Evolutionary conservation across 2,797 vertebrate species (phyloP), one percentile per base, ranked within the genome.

Genomic region (Epinephelus awoara): DNA sequence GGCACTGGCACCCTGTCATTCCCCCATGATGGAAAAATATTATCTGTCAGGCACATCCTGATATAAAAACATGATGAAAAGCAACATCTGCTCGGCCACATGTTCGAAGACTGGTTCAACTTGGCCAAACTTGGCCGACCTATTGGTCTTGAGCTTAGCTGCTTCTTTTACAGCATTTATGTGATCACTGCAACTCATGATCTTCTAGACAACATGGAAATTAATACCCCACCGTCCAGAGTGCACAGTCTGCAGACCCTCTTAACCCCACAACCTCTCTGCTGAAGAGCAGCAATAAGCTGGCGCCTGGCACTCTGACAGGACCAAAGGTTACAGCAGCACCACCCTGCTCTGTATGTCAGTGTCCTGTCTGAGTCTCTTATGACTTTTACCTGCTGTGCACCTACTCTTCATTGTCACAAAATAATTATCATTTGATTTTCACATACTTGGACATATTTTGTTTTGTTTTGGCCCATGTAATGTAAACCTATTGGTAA

Each of bases 91-190:
- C 56, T 17, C 2, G 13, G 59, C 49, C 34, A 69, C 61, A 55
- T 42, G 71, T 80, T 68, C 78, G 51, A 81, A 67, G 54, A 29
- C 21, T 77, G 13, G 34, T 79, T 85, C 64, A 68, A 68, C 54
- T 72, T 66, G 69, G 82, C 34, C 9, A 17, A 65, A 61, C 46
- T 75, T 74, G 34, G 38, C 65, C 79, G 78, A 72, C 72, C 72
- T 64, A 57, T 67, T 71, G 44, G 52, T 75, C 65, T 64, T 47
- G 58, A 47, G 56, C 49, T 79, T 70, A 72, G 64, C 65, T 78
- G 61, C 68, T 84, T 62, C 54, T 83, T 58, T 59, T 84, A 42
- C 74, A 89, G 90, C 85, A 89, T 85, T 84, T 89, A 87, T 83
- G 55, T 50, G 72, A 89, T 84, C 89, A 88, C 83, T 42, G 62